Evolutionary conservation across 2,888 invertebrate species (phyloP), one percentile per base, ranked within the genome.

Genomic region (Mystacides longicornis): DNA sequence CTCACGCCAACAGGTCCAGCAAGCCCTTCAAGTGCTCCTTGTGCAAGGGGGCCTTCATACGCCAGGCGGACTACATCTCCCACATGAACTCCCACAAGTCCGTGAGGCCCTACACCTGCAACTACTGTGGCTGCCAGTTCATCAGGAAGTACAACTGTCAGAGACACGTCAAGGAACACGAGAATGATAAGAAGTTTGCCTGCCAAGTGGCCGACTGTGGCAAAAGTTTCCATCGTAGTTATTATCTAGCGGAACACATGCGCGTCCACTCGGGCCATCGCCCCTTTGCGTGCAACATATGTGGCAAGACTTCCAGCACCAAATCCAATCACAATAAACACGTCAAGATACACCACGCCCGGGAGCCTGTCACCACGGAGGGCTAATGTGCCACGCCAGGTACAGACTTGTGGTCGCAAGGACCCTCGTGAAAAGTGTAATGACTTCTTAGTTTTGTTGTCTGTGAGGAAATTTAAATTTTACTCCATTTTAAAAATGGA

Each of bases 301-400:
- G 93, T 70, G 92, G 91, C 23, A 93, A 93, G 73, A 87, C 89
- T 7, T 90, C 90, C 49, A 87, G 89, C 64, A 92, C 92, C 54
- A 92, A 92, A 72, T 90, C 90, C 46, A 93, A 93, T 74, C 92
- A 93, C 67, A 91, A 92, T 66, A 92, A 92, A 70, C 92, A 93
- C 70, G 81, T 92, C 56, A 86, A 87, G 73, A 92, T 92, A 64
- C 93, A 93, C 71, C 91, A 92, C 73, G 90, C 91, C 51, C 76
- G 92, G 52, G 92, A 92, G 70, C 88, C 90, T 33, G 85, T 92
- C 62, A 90, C 87, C 63, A 89, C 90, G 7, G 93, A 92, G 67
- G 85, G 85, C 70, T 87, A 79, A 37, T n/a, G n/a, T n/a, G n/a
- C 20, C 14, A 43, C 16, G 27, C 11, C 27, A 27, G 7, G 11